Percentiles rank a stretch among this genome's conserved stretches.
Conservation (phyloP, 2,888 invertebrate genomes). For the Rutpela maculata region DNA sequence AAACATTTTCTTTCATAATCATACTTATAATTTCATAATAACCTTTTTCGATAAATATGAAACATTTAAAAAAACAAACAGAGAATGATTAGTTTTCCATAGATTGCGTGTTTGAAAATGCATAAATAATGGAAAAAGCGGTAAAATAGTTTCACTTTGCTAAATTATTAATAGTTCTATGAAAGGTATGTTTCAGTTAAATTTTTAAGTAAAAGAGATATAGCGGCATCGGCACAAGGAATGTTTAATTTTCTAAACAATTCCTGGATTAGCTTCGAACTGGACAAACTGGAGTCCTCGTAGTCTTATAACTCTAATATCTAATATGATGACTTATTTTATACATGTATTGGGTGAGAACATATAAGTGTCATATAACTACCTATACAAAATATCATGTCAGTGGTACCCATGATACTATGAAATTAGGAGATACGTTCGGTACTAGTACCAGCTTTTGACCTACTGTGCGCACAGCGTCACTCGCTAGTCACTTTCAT, state of each 20-base stretch:
- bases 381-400: too few relatives aligned
- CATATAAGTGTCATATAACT: too few relatives aligned
- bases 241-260: background rate
- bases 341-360: too few relatives aligned
- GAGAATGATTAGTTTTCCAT: slow-evolving; percentile 29
- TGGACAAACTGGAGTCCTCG: background rate
- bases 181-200: slow-evolving; percentile 48
- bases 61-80: slow-evolving; percentile 45
- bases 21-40: slow-evolving; percentile 9
- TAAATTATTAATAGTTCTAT: slow-evolving; percentile 61
- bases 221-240: background rate
- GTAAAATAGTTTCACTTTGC: slow-evolving; percentile 64
- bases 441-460: too few relatives aligned
- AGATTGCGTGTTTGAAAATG: slow-evolving; percentile 53
- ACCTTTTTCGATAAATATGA: background rate
- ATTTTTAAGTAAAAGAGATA: slow-evolving; percentile 41
- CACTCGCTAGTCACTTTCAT: too few relatives aligned
- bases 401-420: too few relatives aligned
- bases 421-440: too few relatives aligned
- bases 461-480: too few relatives aligned
- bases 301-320: background rate
- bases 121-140: slow-evolving; percentile 63
- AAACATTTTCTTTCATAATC: background rate
- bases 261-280: background rate
- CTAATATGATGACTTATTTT: background rate